These are phyloP conservation scores for Premnoplex brunnescens DNA, from an alignment of 2,797 vertebrate genomes.

Conservation along the genomic window DNA sequence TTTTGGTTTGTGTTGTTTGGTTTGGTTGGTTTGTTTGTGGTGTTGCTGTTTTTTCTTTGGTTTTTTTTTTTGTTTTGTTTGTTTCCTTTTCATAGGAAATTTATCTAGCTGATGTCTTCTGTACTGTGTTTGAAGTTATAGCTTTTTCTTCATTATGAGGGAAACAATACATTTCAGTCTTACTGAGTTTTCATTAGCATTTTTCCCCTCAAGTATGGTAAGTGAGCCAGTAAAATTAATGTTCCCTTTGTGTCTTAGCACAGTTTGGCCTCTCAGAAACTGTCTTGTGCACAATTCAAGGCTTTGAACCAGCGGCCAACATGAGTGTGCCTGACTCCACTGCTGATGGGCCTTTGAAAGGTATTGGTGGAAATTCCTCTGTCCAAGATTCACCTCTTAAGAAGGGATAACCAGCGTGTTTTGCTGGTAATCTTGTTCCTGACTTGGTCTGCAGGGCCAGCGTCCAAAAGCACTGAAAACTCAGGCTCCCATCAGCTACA, in stretches of 20 bases:
- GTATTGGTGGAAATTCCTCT: neutral
- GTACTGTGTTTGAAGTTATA: neutral
- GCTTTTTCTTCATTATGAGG: neutral
- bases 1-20: neutral
- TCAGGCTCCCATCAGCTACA: neutral
- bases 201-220: neutral
- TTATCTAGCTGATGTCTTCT: neutral
- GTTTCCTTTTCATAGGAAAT: neutral
- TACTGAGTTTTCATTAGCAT: neutral
- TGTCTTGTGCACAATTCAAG: neutral
- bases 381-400: neutral
- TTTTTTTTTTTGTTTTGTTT: neutral
- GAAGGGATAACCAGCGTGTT: neutral
- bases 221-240: neutral
- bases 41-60: no score
- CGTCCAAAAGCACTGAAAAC: neutral
- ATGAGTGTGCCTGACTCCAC: neutral
- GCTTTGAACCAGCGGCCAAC: neutral
- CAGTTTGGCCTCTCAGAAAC: neutral
- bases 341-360: neutral
- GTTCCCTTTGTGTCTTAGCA: neutral
- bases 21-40: neutral
- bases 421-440: neutral
- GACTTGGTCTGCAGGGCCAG: neutral
- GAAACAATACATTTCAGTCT: neutral